Conservation (phyloP, 2,113 vertebrate genomes). For the Mormoops blainvillei region DNA sequence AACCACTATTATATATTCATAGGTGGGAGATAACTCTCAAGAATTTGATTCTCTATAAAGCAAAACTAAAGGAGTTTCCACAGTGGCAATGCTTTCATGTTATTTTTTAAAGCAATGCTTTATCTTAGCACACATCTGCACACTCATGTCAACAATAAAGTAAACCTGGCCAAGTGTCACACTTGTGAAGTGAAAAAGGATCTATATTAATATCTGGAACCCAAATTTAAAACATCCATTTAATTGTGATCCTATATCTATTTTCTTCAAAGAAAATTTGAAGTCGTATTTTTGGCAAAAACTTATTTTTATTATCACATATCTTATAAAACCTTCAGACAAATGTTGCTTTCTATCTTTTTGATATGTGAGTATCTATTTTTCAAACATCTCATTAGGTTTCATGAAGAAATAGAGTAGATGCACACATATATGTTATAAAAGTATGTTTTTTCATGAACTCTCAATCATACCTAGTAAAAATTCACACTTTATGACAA, state of each 20-base stretch:
- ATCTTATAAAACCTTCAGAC: neutral
- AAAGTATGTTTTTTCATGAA: neutral
- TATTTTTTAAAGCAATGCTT: neutral
- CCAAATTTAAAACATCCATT: neutral
- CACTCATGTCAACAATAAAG: neutral
- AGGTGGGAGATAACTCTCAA: neutral
- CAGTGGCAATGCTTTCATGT: neutral
- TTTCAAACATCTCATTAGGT: neutral
- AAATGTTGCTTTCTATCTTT: neutral
- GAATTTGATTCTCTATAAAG: neutral
- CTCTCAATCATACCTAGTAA: neutral
- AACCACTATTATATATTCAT: neutral
- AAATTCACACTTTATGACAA: neutral
- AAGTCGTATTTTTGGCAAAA: neutral
- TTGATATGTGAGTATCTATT: neutral
- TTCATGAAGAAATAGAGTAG: neutral
- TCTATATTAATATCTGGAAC: neutral
- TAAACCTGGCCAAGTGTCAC: neutral
- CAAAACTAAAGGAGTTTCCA: neutral
- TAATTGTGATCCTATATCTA: neutral
- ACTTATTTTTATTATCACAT: neutral
- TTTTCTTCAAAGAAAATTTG: neutral
- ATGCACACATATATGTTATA: neutral
- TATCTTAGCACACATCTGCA: neutral
- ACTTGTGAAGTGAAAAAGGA: neutral